These are phyloP conservation scores for Cheilosia urbana DNA, from an alignment of 2,888 invertebrate genomes.

Conservation along the genomic window DNA sequence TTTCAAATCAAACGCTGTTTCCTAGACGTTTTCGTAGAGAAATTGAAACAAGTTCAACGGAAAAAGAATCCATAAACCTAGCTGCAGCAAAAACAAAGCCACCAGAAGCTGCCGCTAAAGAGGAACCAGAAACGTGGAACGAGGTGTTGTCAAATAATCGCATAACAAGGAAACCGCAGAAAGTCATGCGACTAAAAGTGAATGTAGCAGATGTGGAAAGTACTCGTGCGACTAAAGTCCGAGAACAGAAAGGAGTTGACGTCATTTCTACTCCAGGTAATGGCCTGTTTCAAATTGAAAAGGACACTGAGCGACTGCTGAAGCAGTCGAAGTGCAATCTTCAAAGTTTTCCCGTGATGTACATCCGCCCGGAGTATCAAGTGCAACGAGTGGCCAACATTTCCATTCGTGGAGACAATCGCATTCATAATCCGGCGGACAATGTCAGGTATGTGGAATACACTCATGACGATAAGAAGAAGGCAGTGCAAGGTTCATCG, in stretches of 20 bases:
- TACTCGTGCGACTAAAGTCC: too few species aligned
- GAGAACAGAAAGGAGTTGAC: background rate
- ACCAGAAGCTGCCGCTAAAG: background rate
- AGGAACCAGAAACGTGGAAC: constrained; percentile 43
- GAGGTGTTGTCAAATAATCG: constrained; percentile 23
- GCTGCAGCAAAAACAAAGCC: constrained; percentile 13
- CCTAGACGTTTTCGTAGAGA: constrained; percentile 32
- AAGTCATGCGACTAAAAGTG: background rate
- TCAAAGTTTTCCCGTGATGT: constrained; percentile 56
- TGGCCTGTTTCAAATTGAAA: constrained; percentile 26
- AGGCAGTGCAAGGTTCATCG: background rate
- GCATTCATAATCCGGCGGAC: too few species aligned
- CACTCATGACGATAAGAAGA: background rate
- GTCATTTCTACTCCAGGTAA: constrained; percentile 15
- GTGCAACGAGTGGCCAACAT: constrained; percentile 46
- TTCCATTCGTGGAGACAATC: constrained; percentile 30
- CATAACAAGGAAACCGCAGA: background rate
- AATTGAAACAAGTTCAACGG: background rate
- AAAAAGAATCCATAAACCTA: constrained; percentile 11
- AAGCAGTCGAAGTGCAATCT: constrained; percentile 34
- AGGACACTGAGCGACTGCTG: background rate
- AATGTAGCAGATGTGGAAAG: too few species aligned
- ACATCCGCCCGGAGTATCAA: constrained; percentile 47
- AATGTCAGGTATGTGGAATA: constrained; percentile 48
- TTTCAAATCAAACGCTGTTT: constrained; percentile 35